Conservation (phyloP, 1,140 invertebrate genomes). For the Drosophila triauraria region DNA sequence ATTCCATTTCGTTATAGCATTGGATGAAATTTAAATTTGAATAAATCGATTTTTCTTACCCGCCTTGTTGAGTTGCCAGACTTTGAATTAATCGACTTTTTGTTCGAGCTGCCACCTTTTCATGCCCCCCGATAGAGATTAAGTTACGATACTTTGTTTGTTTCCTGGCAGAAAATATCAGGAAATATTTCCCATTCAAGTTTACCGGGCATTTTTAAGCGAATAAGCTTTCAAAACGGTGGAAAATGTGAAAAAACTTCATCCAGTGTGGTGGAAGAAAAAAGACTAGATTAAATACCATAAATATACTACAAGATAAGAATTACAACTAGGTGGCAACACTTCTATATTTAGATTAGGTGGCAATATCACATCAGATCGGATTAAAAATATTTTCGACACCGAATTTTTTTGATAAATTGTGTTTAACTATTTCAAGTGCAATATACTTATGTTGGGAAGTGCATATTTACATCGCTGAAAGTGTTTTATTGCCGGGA, state of each 20-base stretch:
- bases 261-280: not conserved
- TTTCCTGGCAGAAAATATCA: too few relatives aligned
- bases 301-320: not conserved
- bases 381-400: constrained; percentile 22
- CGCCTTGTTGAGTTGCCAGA: not conserved
- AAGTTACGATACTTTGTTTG: not conserved
- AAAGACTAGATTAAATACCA: not conserved
- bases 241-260: not conserved
- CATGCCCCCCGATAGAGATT: not conserved
- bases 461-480: not conserved
- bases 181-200: too few relatives aligned
- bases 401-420: constrained; percentile 1
- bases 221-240: too few relatives aligned
- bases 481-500: constrained; percentile 1
- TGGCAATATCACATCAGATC: constrained; percentile 5
- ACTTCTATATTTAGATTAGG: not conserved
- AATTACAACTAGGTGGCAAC: not conserved
- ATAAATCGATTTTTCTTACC: not conserved
- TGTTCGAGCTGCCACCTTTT: not conserved
- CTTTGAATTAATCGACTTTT: not conserved
- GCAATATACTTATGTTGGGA: not conserved
- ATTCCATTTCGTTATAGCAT: too few relatives aligned
- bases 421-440: constrained; percentile 10
- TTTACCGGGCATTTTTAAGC: too few relatives aligned
- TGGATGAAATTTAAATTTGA: not conserved